phyloP scores from a whole-genome alignment of 37 sponge, comb jelly and placozoan genomes.

The Geodia barretti region DNA sequence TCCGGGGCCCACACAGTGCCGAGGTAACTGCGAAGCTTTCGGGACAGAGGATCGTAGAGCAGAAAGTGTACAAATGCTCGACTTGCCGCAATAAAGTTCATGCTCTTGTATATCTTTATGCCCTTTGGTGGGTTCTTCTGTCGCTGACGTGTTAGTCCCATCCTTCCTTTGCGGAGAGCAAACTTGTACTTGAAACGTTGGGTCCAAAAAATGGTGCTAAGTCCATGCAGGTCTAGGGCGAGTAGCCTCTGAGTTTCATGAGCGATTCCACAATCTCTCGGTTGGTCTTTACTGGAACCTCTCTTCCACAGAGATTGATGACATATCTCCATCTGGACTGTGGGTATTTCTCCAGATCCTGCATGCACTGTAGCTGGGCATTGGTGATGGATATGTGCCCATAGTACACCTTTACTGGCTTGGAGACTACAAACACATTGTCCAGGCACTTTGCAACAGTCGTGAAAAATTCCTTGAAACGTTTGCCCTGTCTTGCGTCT shows the following conservation, averaged over 20 bases:
- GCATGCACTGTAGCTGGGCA: slow-evolving; percentile 4
- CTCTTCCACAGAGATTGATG: slow-evolving; percentile 43
- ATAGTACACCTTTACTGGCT: background rate
- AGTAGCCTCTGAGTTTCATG: slow-evolving; percentile 7
- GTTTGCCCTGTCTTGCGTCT: slow-evolving; percentile 4
- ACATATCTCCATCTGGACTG: slow-evolving; percentile 48
- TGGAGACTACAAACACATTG: slow-evolving; percentile 9
- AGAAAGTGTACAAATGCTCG: slow-evolving; percentile 3
- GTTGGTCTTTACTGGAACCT: slow-evolving; percentile 42
- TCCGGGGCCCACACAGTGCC: slow-evolving; percentile 5
- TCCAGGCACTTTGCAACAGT: slow-evolving; percentile 12
- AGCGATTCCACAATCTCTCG: slow-evolving; percentile 33
- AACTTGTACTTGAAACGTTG: background rate
- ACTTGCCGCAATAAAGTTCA: slow-evolving; percentile 1
- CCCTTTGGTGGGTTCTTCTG: background rate
- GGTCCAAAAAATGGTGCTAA: background rate
- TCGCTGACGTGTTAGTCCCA: background rate
- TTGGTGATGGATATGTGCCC: background rate
- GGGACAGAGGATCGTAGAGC: background rate
- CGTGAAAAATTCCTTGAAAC: slow-evolving; percentile 1
- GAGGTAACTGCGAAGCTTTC: background rate
- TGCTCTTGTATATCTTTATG: slow-evolving; percentile 13
- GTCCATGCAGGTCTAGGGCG: no score
- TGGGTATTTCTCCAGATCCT: no score
- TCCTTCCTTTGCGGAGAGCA: background rate